phyloP scores from a whole-genome alignment of 35 echinoderm and acorn worm genomes.

The Strongylocentrotus purpuratus region DNA sequence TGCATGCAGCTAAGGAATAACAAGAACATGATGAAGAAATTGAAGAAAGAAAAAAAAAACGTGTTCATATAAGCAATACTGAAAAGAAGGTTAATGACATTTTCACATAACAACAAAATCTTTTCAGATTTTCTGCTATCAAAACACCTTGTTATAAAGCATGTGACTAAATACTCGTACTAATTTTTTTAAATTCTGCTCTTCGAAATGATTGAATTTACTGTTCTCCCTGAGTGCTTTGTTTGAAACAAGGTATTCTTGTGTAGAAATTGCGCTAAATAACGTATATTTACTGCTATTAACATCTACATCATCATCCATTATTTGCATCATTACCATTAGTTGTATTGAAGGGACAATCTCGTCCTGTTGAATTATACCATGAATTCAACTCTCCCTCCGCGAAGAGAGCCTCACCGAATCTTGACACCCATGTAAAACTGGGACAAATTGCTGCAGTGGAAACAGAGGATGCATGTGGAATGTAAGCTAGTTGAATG shows the following conservation, averaged over 20 bases:
- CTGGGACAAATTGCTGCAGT: neutral
- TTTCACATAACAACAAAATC: too few species aligned
- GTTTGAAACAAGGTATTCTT: neutral
- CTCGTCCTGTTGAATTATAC: neutral
- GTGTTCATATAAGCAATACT: too few species aligned
- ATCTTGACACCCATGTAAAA: neutral
- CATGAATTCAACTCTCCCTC: neutral
- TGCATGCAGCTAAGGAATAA: neutral
- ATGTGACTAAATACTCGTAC: neutral
- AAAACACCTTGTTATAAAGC: too few species aligned
- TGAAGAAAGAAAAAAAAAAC: too few species aligned
- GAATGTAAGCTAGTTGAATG: too few species aligned
- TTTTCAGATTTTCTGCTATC: too few species aligned
- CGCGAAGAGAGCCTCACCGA: neutral
- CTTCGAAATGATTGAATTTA: too few species aligned
- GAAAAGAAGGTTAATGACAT: neutral
- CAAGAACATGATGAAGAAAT: neutral
- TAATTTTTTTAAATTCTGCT: too few species aligned
- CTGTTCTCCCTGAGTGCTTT: neutral
- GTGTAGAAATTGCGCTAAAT: neutral
- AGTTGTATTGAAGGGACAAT: constrained; percentile 13
- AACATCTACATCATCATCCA: too few species aligned
- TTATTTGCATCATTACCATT: neutral
- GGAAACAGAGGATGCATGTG: neutral
- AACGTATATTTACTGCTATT: too few species aligned